Evolutionary conservation across 2,113 vertebrate genomes (phyloP).

Genomic region (Pleuronectes platessa): DNA sequence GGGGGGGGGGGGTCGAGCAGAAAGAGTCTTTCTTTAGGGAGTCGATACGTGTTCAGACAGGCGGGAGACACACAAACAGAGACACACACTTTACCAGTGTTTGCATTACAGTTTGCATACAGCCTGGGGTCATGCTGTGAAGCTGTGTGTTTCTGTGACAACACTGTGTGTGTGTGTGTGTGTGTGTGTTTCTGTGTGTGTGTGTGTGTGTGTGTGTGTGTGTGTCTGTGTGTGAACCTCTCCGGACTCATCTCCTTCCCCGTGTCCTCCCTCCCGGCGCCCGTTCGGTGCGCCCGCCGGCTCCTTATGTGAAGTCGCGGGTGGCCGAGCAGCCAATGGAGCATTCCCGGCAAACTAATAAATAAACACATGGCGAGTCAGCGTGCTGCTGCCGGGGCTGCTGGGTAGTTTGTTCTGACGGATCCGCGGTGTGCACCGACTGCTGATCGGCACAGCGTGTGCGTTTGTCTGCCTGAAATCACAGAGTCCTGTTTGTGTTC

Average conservation of each 20-base stretch:
- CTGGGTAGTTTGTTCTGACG: constrained; percentile 60
- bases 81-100: constrained; percentile 33
- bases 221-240: constrained; percentile 1
- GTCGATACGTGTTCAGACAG: constrained; percentile 42
- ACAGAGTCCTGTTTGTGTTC: background rate
- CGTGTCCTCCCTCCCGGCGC: constrained; percentile 4
- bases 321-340: constrained; percentile 60
- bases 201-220: background rate
- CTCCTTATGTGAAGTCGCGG: constrained; percentile 42
- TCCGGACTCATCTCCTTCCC: background rate
- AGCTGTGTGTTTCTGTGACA: constrained; percentile 26
- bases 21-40: constrained; percentile 4
- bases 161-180: constrained; percentile 9
- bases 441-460: constrained; percentile 42
- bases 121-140: constrained; percentile 47
- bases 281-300: background rate
- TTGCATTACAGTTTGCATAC: constrained; percentile 68
- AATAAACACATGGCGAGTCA: constrained; percentile 59
- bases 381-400: constrained; percentile 49
- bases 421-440: constrained; percentile 32
- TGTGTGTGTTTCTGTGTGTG: too few relatives aligned
- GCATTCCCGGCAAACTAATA: constrained; percentile 37
- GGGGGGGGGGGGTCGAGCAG: background rate
- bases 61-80: constrained; percentile 21
- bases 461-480: constrained; percentile 49